These are phyloP conservation scores for Acronicta alni DNA, from an alignment of 2,888 invertebrate genomes.

Conservation along the genomic window DNA sequence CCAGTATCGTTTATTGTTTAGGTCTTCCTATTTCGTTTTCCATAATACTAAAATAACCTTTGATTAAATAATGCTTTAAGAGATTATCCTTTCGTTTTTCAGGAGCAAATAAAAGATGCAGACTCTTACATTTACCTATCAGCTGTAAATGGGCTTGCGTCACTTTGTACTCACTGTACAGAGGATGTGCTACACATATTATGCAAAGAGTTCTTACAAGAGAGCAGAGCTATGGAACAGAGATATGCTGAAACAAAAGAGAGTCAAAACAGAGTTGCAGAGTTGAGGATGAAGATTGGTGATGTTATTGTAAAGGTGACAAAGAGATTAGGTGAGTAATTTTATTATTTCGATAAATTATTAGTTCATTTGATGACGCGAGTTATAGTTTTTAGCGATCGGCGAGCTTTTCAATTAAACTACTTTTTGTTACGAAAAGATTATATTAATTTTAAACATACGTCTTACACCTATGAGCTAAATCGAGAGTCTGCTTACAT, in stretches of 20 bases:
- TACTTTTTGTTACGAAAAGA: too few relatives aligned
- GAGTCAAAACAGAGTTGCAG: slow-evolving; percentile 81
- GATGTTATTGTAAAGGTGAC: slow-evolving; percentile 94
- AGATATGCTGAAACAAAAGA: slow-evolving; percentile 66
- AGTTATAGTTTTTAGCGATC: too few relatives aligned
- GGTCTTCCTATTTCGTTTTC: too few relatives aligned
- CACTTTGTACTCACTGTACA: slow-evolving; percentile 91
- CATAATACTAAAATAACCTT: too few relatives aligned
- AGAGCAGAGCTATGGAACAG: slow-evolving; percentile 59
- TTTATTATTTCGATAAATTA: neutral
- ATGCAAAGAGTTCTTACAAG: slow-evolving; percentile 91
- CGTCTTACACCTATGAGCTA: too few relatives aligned
- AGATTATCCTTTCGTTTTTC: slow-evolving; percentile 57
- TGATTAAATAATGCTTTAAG: too few relatives aligned
- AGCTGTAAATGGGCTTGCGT: slow-evolving; percentile 93
- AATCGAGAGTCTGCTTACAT: too few relatives aligned
- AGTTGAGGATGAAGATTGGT: slow-evolving; percentile 93
- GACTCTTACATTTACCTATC: slow-evolving; percentile 95
- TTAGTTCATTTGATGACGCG: too few relatives aligned
- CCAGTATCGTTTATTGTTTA: too few relatives aligned
- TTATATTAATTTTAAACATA: too few relatives aligned
- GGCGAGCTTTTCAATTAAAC: too few relatives aligned
- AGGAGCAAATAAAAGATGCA: slow-evolving; percentile 93
- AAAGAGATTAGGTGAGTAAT: slow-evolving; percentile 90
- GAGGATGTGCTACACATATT: slow-evolving; percentile 91